Base-by-base conservation (phyloP, 2,888 invertebrate species). In the Agonum fuliginosum region DNA sequence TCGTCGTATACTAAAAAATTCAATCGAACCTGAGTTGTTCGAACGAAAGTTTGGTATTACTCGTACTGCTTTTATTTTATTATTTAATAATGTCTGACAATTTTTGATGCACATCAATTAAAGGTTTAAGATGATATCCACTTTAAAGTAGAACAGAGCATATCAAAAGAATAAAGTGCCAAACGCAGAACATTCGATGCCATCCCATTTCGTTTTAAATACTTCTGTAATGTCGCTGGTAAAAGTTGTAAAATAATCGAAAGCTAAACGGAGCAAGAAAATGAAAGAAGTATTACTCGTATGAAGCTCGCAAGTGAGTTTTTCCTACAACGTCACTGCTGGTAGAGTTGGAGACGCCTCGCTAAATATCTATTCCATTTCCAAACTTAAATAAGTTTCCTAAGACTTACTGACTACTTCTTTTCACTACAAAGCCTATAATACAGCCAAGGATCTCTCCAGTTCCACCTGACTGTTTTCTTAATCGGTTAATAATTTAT, bases 331-430 rank as follows among this genome's bases (percentile, higher is more conserved):
- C 20, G 34, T 65, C 65, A 65, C 19, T 65, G 65, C 65, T 34
- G 65, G 65, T 37, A 17, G 65, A 37, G 65, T 19, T 20, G 65
- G 65, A 65, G 37, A 65, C 58, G 73, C 27, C 41, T 37, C 54
- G 54, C 73, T 73, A 73, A 73, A 73, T 73, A 73, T 73, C 73
- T 73, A 73, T 73, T 73, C 73, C 37, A 73, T 73, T 73, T 73
- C 73, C 58, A 73, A 73, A 73, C 73, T 73, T 73, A 73, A 73
- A 73, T 62, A 73, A 73, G 73, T 73, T 72, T 51, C 71, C 27
- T 62, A 62, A 54, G 73, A 62, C 73, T 58, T 73, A 58, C 37
- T n/a, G 72, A 54, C 30, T 54, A 37, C 58, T 73, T 62, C 58
- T 73, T 73, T 58, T 24, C 43, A 73, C 37, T 43, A 54, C 62